Evolutionary conservation across 2,888 invertebrate species (phyloP), one percentile per base, ranked within the genome.

Genomic region (Hipparchia semele): DNA sequence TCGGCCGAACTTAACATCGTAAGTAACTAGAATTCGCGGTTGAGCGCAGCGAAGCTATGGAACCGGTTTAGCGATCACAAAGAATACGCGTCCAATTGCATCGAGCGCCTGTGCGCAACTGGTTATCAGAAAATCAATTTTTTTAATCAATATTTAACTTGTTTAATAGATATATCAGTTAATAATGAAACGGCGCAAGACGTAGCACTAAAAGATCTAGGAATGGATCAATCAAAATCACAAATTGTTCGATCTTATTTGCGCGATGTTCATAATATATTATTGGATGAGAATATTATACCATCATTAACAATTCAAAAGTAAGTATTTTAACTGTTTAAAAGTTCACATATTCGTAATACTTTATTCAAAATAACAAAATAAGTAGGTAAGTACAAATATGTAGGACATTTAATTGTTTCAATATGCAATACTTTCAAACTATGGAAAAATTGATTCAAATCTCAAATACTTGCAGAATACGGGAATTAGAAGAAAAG

Each of bases 191-290:
- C 64, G 2, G 10, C 9, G 2, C 73, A 75, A n/a, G 71, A 61
- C 4, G 39, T 64, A 8, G 80, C 79, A n/a, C 69, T 83, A 49
- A 68, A 72, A 46, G 81, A 82, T 6, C 58, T 82, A 45, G 78
- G 79, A n/a, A 54, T 81, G 1, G 74, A 75, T 9, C 12, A 60
- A 2, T 71, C 75, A 2, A 80, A 79, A 61, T 70, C 72, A 1
- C 70, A 77, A 54, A 67, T 70, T 9, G 51, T 83, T 2, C 66
- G 68, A 64, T 72, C 75, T 2, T 80, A 73, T 61, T 61, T 83
- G 46, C 74, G 77, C 0, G 74, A 81, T 54, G 59, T 54, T 2
- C 72, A 79, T 49, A 76, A 79, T 49, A 61, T 81, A 33, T 72
- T 61, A 3, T 10, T 80, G 0, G 59, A 75, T 0, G 78, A 79